These are phyloP conservation scores for Empis livida DNA, from an alignment of 2,888 invertebrate species.

Conservation along the genomic window DNA sequence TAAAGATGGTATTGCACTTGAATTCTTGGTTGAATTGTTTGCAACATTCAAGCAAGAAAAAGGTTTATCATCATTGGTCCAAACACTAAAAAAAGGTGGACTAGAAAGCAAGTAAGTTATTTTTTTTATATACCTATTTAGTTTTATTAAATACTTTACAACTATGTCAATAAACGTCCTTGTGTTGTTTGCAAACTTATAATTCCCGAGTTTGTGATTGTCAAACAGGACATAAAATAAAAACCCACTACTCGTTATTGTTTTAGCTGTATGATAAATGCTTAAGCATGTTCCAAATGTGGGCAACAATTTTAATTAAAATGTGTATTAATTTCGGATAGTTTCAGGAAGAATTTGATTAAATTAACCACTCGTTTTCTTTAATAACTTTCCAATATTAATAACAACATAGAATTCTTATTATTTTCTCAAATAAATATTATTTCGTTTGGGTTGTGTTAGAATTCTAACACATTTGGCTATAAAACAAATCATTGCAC, in stretches of 20 bases:
- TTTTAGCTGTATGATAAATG: no score
- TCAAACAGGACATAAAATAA: no score
- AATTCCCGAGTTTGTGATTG: no score
- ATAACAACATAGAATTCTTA: constrained; percentile 2
- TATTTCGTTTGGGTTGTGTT: constrained; percentile 9
- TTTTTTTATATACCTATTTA: background rate
- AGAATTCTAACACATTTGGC: constrained; percentile 2
- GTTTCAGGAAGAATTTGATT: constrained; percentile 23
- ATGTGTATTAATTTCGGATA: constrained; percentile 10
- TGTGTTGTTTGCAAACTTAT: no score
- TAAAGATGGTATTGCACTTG: constrained; percentile 86
- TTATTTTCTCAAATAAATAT: constrained; percentile 4
- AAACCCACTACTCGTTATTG: no score
- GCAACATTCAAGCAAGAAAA: constrained; percentile 83
- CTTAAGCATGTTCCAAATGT: no score
- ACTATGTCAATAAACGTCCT: background rate
- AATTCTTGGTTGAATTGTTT: constrained; percentile 88
- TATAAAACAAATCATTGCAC: background rate
- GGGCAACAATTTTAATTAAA: no score
- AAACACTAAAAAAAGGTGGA: constrained; percentile 76
- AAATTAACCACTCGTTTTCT: constrained; percentile 19
- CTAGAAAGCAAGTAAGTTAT: constrained; percentile 52
- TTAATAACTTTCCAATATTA: constrained; percentile 30
- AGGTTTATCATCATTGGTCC: constrained; percentile 72
- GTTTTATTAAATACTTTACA: background rate